These are phyloP conservation scores for Diadegma fenestrale DNA, from an alignment of 2,888 invertebrate genomes.

Conservation along the genomic window DNA sequence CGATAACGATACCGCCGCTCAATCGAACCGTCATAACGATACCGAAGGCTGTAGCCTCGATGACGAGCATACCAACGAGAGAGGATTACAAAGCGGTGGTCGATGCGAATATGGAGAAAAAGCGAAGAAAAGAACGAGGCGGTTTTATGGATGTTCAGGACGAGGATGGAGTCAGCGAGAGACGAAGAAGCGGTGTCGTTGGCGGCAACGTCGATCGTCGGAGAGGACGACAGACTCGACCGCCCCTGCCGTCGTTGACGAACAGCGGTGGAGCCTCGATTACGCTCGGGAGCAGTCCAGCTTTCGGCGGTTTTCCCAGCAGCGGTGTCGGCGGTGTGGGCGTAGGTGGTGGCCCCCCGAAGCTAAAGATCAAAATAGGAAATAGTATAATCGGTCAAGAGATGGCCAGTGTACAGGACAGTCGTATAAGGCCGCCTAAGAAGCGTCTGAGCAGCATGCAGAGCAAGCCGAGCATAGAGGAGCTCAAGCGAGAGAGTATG, in stretches of 20 bases:
- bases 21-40: constrained; percentile 92
- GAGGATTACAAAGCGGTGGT: constrained; percentile 92
- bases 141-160: constrained; percentile 78
- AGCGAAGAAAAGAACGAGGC: constrained; percentile 87
- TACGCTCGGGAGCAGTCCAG: neutral
- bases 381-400: constrained; percentile 86
- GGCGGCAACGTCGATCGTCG: constrained; percentile 82
- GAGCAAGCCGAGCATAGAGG: constrained; percentile 89
- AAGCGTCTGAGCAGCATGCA: constrained; percentile 89
- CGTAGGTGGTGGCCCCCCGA: constrained; percentile 86
- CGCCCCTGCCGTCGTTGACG: constrained; percentile 79
- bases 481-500: constrained; percentile 94
- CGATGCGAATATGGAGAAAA: constrained; percentile 89
- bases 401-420: constrained; percentile 84
- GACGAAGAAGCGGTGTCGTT: constrained; percentile 75
- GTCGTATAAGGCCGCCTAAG: constrained; percentile 90
- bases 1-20: constrained; percentile 87
- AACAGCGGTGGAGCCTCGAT: constrained; percentile 82
- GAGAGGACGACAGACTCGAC: constrained; percentile 80
- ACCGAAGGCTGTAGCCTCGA: constrained; percentile 95
- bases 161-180: constrained; percentile 73
- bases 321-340: constrained; percentile 75
- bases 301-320: neutral
- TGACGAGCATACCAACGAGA: constrained; percentile 94
- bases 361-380: constrained; percentile 92